phyloP scores from a whole-genome alignment of 35 echinoderm and acorn worm genomes.

The Diadema setosum region DNA sequence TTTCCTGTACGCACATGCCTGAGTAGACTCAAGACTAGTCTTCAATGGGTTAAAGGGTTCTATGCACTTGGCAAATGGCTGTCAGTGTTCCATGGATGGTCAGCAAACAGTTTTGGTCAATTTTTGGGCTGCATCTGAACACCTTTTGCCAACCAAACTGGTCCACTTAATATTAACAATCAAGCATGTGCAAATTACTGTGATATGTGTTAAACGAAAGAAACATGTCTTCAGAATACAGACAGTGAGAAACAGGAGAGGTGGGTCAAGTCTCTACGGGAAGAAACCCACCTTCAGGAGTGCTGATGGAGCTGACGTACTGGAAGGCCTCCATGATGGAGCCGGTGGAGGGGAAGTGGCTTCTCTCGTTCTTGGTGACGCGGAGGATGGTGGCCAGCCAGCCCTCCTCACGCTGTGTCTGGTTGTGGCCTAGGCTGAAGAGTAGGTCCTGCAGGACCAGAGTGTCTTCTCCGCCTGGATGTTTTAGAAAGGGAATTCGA shows the following conservation, averaged over 20 bases:
- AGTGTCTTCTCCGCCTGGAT: conserved; percentile 43
- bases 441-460: conserved; percentile 80
- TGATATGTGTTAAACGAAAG: not conserved
- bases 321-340: conserved; percentile 87
- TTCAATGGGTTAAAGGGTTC: too few relatives aligned
- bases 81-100: too few relatives aligned
- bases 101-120: too few relatives aligned
- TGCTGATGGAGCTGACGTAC: conserved; percentile 81
- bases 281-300: conserved; percentile 71
- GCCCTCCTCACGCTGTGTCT: conserved; percentile 82
- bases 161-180: not conserved
- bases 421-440: conserved; percentile 95
- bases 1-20: too few relatives aligned
- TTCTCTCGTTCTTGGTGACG: conserved; percentile 70
- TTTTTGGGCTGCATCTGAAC: too few relatives aligned
- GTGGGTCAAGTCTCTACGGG: too few relatives aligned
- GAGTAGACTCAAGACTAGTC: too few relatives aligned
- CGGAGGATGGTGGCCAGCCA: conserved; percentile 83
- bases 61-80: too few relatives aligned
- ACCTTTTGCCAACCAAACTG: too few relatives aligned
- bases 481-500: too few relatives aligned
- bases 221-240: not conserved
- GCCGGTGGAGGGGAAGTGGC: conserved; percentile 68
- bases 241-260: not conserved
- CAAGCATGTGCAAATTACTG: too few relatives aligned